A percentile compares a stretch with the other conserved stretches of the same genome.
These are phyloP conservation scores for Rhadina sibilatrix DNA, from an alignment of 2,113 vertebrate genomes.

Conservation along the genomic window DNA sequence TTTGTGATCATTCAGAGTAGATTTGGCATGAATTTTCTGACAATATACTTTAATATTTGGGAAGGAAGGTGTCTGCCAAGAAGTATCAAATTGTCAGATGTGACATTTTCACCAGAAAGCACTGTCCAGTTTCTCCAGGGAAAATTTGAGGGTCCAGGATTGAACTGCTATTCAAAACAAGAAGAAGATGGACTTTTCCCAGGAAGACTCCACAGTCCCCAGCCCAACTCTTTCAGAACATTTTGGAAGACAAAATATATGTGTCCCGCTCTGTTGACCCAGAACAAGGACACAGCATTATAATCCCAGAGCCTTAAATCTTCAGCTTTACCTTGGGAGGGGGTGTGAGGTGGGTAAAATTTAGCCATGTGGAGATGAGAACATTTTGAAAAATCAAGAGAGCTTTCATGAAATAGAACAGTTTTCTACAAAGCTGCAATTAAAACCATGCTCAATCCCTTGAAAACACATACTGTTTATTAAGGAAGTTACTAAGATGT, in stretches of 20 bases:
- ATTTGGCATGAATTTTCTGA: background rate
- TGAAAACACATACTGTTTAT: background rate
- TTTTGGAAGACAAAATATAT: background rate
- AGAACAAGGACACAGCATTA: background rate
- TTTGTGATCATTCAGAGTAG: accelerated
- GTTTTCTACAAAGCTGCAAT: background rate
- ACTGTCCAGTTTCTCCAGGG: background rate
- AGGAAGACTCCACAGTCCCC: background rate
- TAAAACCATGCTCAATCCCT: background rate
- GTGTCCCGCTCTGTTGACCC: background rate
- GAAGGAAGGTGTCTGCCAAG: background rate
- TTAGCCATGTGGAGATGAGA: background rate
- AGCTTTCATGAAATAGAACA: background rate
- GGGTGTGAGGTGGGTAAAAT: accelerated
- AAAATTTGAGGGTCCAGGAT: background rate
- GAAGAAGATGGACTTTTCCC: background rate
- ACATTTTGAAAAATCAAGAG: background rate
- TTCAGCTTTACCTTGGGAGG: background rate
- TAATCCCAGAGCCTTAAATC: background rate
- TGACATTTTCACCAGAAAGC: background rate
- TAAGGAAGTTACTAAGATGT: constrained; percentile 18
- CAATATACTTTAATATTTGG: background rate
- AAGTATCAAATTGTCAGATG: background rate
- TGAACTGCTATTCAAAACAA: background rate
- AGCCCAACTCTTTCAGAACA: background rate